Evolutionary conservation across 2,797 vertebrate species (phyloP).

Genomic region (Poecile montanus): DNA sequence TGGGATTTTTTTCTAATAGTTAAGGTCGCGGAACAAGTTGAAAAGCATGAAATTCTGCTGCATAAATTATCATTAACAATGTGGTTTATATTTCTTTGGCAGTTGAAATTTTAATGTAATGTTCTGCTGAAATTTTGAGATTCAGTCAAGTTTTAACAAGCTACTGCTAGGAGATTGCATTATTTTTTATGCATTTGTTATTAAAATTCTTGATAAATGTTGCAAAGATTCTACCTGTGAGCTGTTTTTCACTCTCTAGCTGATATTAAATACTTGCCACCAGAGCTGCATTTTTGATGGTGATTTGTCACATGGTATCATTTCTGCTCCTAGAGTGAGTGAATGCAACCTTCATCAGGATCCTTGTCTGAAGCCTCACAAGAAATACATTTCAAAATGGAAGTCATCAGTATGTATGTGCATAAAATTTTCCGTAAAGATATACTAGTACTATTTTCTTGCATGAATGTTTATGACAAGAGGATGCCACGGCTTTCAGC

Average conservation of each 20-base stretch:
- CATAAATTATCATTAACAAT: conserved; percentile 56
- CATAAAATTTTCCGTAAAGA: conserved; percentile 46
- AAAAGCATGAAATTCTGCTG: conserved; percentile 36
- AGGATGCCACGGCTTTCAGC: neutral
- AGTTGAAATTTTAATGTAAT: conserved; percentile 53
- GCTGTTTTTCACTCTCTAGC: conserved; percentile 20
- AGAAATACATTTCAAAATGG: conserved; percentile 29
- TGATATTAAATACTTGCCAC: conserved; percentile 46
- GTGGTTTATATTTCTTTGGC: conserved; percentile 40
- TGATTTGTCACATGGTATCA: conserved; percentile 52
- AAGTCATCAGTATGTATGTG: neutral
- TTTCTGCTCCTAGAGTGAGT: conserved; percentile 19
- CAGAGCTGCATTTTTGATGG: conserved; percentile 29
- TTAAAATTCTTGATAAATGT: conserved; percentile 66
- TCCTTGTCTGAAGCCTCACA: conserved; percentile 36
- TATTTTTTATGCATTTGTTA: conserved; percentile 53
- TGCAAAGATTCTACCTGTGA: conserved; percentile 46
- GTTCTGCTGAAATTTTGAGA: conserved; percentile 32
- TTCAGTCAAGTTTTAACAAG: conserved; percentile 57
- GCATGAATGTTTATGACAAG: conserved; percentile 48
- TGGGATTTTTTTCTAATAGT: neutral
- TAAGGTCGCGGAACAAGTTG: neutral
- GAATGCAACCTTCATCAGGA: conserved; percentile 24
- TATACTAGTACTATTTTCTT: neutral
- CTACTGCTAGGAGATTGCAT: conserved; percentile 1